Conservation (phyloP, 2,797 vertebrate genomes). For the Xiphorhynchus erythropygius region DNA sequence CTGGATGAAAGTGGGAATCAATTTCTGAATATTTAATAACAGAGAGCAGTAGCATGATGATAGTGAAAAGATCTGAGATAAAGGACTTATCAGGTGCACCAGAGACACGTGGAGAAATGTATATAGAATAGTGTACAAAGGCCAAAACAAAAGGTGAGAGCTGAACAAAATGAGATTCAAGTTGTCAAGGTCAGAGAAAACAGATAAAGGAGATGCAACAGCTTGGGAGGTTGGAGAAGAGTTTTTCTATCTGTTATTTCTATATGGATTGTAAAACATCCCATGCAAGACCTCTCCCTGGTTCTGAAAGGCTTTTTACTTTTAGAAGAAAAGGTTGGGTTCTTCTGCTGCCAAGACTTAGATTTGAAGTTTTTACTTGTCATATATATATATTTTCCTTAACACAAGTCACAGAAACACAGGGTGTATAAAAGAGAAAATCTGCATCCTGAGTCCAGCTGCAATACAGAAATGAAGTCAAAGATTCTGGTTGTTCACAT, state of each 20-base stretch:
- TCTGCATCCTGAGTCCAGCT: background rate
- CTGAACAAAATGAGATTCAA: background rate
- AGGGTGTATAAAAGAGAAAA: background rate
- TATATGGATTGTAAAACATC: background rate
- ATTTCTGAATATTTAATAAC: background rate
- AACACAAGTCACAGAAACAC: fast-evolving
- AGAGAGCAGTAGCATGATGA: background rate
- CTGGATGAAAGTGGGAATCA: background rate
- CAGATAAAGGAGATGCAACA: background rate
- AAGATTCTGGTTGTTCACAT: background rate
- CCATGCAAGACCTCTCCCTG: background rate
- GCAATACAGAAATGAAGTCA: background rate
- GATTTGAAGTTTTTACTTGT: background rate
- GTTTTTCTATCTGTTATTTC: background rate
- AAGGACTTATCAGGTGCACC: background rate
- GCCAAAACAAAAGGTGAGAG: background rate
- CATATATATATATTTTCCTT: background rate
- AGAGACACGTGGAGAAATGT: background rate
- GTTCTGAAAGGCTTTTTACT: background rate
- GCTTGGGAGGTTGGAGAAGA: background rate
- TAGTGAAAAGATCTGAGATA: background rate
- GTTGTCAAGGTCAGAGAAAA: background rate
- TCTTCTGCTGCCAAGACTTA: background rate
- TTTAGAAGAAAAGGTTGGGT: background rate
- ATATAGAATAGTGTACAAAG: background rate